Evolutionary conservation across 2,113 vertebrate genomes (phyloP).

Genomic region (Loxodonta africana): DNA sequence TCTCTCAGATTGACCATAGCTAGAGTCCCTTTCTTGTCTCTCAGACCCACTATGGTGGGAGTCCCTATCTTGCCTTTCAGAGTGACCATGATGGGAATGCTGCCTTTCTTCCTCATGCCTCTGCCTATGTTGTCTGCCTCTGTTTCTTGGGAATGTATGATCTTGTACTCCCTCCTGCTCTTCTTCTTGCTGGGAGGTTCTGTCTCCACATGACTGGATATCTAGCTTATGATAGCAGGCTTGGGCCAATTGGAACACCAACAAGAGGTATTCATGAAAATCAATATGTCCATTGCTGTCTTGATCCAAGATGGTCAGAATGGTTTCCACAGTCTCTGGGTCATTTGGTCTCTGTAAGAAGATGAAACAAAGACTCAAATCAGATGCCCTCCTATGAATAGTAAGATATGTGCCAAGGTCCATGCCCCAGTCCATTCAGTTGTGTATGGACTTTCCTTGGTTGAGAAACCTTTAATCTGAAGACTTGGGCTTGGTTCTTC

Average conservation of each 20-base stretch:
- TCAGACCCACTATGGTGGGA: neutral
- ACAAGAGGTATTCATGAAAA: conserved; percentile 82
- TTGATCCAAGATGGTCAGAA: conserved; percentile 81
- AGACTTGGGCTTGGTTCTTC: neutral
- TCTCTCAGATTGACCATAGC: neutral
- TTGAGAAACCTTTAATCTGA: conserved; percentile 31
- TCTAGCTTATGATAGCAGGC: conserved; percentile 79
- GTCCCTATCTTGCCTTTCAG: neutral
- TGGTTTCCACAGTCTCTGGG: conserved; percentile 78
- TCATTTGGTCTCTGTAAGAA: conserved; percentile 82
- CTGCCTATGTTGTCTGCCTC: neutral
- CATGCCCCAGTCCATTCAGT: neutral
- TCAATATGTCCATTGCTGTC: conserved; percentile 77
- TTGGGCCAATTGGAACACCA: conserved; percentile 84
- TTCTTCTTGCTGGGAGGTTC: conserved; percentile 15
- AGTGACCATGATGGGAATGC: neutral
- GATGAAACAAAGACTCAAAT: conserved; percentile 60
- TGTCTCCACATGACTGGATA: neutral
- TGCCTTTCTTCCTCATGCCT: neutral
- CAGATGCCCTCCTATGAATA: neutral
- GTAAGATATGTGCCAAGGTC: neutral
- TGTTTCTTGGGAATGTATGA: conserved; percentile 27
- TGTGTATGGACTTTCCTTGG: neutral
- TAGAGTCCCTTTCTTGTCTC: neutral
- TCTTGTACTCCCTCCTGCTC: conserved; percentile 8